These are phyloP conservation scores for Macrophya annulata DNA, from an alignment of 2,888 invertebrate genomes.

Conservation along the genomic window DNA sequence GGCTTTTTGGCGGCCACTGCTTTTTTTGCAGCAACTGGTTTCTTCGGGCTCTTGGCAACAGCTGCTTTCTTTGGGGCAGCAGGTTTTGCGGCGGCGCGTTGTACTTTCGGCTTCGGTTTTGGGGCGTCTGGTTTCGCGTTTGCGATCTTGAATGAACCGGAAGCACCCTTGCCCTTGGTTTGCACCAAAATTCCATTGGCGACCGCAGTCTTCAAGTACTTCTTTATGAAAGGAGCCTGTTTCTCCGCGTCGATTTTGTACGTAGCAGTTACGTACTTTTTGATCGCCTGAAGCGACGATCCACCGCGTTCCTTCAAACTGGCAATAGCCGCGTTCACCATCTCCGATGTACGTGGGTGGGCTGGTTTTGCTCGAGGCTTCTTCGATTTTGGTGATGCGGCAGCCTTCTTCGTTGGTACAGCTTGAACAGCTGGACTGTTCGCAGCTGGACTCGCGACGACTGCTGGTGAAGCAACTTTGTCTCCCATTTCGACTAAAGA, in stretches of 20 bases:
- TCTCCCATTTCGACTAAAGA: slow-evolving; percentile 40
- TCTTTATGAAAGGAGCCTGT: slow-evolving; percentile 83
- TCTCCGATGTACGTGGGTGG: slow-evolving; percentile 81
- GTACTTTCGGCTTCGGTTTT: slow-evolving; percentile 58
- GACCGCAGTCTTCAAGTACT: slow-evolving; percentile 83
- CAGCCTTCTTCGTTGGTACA: slow-evolving; percentile 57
- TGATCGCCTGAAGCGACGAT: slow-evolving; percentile 83
- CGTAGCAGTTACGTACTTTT: slow-evolving; percentile 83
- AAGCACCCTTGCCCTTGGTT: slow-evolving; percentile 82
- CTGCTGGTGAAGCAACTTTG: slow-evolving; percentile 49
- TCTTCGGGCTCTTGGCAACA: slow-evolving; percentile 62
- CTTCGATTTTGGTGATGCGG: slow-evolving; percentile 66
- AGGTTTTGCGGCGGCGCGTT: slow-evolving; percentile 66
- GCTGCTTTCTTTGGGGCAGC: slow-evolving; percentile 68
- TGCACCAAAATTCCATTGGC: slow-evolving; percentile 81
- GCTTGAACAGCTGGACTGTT: slow-evolving; percentile 48
- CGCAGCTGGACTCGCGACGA: slow-evolving; percentile 41
- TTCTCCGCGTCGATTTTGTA: slow-evolving; percentile 84
- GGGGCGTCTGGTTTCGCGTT: slow-evolving; percentile 62
- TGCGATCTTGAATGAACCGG: slow-evolving; percentile 81
- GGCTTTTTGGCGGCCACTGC: slow-evolving; percentile 59
- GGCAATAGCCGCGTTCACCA: slow-evolving; percentile 83
- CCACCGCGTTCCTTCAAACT: slow-evolving; percentile 83
- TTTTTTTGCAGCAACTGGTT: slow-evolving; percentile 61
- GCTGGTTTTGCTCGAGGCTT: slow-evolving; percentile 76